A percentile compares a stretch with the other conserved stretches of the same genome.
These are phyloP conservation scores for Buathra laborator DNA, from an alignment of 2,888 invertebrate species.

Conservation along the genomic window DNA sequence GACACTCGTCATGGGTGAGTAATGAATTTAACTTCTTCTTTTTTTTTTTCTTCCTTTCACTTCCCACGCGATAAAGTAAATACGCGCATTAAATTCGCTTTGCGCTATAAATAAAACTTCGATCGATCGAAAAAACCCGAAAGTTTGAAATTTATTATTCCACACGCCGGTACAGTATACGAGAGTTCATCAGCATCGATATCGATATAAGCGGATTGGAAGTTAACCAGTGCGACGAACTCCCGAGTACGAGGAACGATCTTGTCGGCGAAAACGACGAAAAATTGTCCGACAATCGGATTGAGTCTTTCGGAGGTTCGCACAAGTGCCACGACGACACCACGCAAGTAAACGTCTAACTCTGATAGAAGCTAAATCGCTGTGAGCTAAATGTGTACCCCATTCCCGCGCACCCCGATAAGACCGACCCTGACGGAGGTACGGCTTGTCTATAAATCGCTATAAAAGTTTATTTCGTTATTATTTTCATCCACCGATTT, in stretches of 20 bases:
- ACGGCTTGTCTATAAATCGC: no score
- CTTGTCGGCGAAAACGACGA: slow-evolving; percentile 55
- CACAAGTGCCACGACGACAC: slow-evolving; percentile 95
- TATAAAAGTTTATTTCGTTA: no score
- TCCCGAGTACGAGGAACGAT: slow-evolving; percentile 76
- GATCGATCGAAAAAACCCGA: background rate
- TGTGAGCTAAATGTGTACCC: background rate
- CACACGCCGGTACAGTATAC: slow-evolving; percentile 84
- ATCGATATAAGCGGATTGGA: slow-evolving; percentile 93
- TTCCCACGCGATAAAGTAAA: background rate
- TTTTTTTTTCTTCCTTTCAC: background rate
- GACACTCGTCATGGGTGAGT: slow-evolving; percentile 78
- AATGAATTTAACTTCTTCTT: background rate
- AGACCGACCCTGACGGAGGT: no score
- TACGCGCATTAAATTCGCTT: background rate
- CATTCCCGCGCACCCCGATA: no score
- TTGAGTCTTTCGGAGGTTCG: slow-evolving; percentile 93
- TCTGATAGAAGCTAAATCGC: slow-evolving; percentile 22
- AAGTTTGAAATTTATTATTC: slow-evolving; percentile 22
- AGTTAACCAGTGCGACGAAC: slow-evolving; percentile 94
- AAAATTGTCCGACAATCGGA: slow-evolving; percentile 86
- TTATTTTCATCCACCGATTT: no score
- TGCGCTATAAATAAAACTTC: background rate
- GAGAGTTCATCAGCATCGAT: slow-evolving; percentile 90
- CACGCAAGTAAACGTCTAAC: slow-evolving; percentile 89